A percentile compares a stretch with the other conserved stretches of the same genome.
phyloP scores from a whole-genome alignment of 2,888 invertebrate genomes.

The Xestia c-nigrum region DNA sequence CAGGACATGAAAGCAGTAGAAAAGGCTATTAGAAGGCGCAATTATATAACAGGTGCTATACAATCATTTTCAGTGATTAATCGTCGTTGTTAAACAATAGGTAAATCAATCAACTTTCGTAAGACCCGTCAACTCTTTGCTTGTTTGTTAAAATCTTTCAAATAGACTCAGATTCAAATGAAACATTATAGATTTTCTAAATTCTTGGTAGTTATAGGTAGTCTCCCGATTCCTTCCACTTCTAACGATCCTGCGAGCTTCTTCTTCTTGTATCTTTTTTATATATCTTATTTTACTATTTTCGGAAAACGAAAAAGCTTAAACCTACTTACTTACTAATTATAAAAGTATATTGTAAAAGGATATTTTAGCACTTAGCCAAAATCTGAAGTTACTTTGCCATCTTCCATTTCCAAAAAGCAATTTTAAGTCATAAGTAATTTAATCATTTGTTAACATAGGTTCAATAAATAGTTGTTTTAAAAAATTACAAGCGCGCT shows the following conservation, averaged over 20 bases:
- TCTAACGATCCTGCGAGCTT: too few relatives aligned
- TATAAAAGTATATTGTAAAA: not conserved
- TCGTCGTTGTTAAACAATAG: not conserved
- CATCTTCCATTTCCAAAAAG: not conserved
- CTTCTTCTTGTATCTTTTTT: too few relatives aligned
- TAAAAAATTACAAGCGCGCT: too few relatives aligned
- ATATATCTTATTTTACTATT: too few relatives aligned
- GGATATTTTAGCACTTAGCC: not conserved
- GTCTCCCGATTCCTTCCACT: too few relatives aligned
- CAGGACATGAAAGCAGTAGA: not conserved
- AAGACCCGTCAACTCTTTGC: not conserved
- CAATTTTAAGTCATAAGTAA: too few relatives aligned
- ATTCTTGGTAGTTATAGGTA: too few relatives aligned
- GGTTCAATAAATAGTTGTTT: too few relatives aligned
- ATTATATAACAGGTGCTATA: not conserved
- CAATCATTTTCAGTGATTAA: not conserved
- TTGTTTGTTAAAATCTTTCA: not conserved
- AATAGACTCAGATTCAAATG: not conserved
- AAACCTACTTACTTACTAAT: too few relatives aligned
- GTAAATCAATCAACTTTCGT: not conserved
- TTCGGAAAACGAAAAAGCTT: too few relatives aligned
- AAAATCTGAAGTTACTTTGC: not conserved
- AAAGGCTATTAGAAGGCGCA: not conserved
- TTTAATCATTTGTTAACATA: too few relatives aligned
- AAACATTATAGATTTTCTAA: not conserved